Evolutionary conservation across 1,140 invertebrate species (phyloP).

Genomic region (Hydropsyche tenuis): DNA sequence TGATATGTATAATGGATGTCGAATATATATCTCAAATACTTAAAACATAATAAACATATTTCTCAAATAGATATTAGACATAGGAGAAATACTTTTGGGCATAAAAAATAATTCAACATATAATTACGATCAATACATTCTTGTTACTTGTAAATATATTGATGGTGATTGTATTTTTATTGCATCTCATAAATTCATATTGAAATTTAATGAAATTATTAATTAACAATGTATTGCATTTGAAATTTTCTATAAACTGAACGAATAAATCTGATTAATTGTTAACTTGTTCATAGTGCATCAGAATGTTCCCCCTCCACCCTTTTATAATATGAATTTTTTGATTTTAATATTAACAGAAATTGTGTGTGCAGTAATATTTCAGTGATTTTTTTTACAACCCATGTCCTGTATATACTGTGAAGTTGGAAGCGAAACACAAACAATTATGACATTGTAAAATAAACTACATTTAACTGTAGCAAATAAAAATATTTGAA

Average conservation of each 20-base stretch:
- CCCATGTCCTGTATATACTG: slow-evolving; percentile 42
- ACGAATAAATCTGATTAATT: slow-evolving; percentile 14
- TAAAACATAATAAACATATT: too few relatives aligned
- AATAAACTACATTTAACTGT: slow-evolving; percentile 46
- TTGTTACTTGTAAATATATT: too few relatives aligned
- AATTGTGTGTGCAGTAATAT: slow-evolving; percentile 44
- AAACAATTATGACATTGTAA: slow-evolving; percentile 46
- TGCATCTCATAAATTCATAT: neutral
- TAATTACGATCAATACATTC: too few relatives aligned
- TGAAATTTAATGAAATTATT: neutral
- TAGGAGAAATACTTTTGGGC: too few relatives aligned
- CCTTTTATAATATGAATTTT: slow-evolving; percentile 15
- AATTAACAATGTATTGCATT: neutral
- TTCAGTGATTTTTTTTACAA: slow-evolving; percentile 35
- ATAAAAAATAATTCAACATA: too few relatives aligned
- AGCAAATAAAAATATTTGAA: slow-evolving; percentile 46
- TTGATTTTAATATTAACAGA: slow-evolving; percentile 35
- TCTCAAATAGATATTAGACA: too few relatives aligned
- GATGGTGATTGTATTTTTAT: neutral
- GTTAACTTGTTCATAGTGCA: slow-evolving; percentile 27
- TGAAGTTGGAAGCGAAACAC: slow-evolving; percentile 43
- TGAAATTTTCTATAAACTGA: too few relatives aligned
- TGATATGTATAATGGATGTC: too few relatives aligned
- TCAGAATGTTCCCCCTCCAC: slow-evolving; percentile 22
- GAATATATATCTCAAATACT: too few relatives aligned